phyloP scores from a whole-genome alignment of 23 tunicate species.

The Trididemnum nubilum region DNA sequence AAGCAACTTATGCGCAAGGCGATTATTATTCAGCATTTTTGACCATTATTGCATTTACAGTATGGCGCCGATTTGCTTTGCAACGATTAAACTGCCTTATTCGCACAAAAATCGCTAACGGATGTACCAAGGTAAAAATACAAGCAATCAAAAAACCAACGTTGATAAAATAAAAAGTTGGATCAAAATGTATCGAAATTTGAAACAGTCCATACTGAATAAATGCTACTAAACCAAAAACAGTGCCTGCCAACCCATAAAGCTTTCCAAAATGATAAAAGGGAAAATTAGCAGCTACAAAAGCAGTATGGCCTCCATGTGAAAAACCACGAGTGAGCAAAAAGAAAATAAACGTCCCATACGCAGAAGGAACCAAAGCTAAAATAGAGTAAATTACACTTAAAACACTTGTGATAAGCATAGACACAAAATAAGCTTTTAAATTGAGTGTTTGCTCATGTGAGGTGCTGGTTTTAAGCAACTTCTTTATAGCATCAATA shows the following conservation, averaged over 20 bases:
- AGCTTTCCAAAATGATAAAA: constrained; percentile 25
- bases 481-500: constrained; percentile 1
- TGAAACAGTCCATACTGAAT: constrained; percentile 27
- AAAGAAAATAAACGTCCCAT: constrained; percentile 18
- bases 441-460: background rate
- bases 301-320: constrained; percentile 20
- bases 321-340: constrained; percentile 11
- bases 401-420: constrained; percentile 20
- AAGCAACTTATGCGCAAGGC: too few species aligned
- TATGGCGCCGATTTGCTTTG: too few species aligned
- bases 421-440: constrained; percentile 16
- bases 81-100: too few species aligned
- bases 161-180: constrained; percentile 11
- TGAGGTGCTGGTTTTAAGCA: background rate
- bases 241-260: constrained; percentile 9
- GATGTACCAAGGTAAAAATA: constrained; percentile 23
- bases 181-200: background rate
- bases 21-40: too few species aligned
- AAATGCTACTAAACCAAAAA: constrained; percentile 9
- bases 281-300: constrained; percentile 25
- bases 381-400: background rate
- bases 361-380: background rate
- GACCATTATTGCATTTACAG: too few species aligned
- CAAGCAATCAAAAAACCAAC: constrained; percentile 14
- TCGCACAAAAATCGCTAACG: background rate